phyloP scores from a whole-genome alignment of 1,140 invertebrate genomes.

The Pollicipes pollicipes region DNA sequence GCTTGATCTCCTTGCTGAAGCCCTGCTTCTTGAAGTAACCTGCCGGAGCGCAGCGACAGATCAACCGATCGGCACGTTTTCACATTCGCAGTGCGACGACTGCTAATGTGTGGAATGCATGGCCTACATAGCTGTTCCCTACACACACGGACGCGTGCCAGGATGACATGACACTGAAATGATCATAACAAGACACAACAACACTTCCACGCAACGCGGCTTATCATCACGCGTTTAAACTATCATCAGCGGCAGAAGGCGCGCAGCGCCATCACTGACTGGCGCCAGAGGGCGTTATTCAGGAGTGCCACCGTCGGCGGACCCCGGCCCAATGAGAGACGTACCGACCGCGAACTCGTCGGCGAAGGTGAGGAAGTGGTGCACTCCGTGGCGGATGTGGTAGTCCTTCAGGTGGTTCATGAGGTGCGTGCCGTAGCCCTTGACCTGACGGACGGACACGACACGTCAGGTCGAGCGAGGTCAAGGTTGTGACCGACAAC shows the following conservation, averaged over 20 bases:
- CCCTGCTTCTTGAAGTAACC: slow-evolving; percentile 98
- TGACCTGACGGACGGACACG: slow-evolving; percentile 25
- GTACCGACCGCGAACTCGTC: slow-evolving; percentile 88
- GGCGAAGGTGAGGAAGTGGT: slow-evolving; percentile 91
- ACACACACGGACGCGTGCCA: too few relatives aligned
- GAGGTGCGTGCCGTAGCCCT: slow-evolving; percentile 94
- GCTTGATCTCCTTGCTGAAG: slow-evolving; percentile 88
- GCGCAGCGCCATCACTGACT: too few relatives aligned
- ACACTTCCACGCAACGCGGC: too few relatives aligned
- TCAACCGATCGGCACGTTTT: too few relatives aligned
- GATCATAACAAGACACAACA: too few relatives aligned
- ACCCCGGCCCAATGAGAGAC: neutral
- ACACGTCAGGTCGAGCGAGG: neutral
- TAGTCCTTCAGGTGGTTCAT: slow-evolving; percentile 99
- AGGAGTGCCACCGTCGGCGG: neutral
- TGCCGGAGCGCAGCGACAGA: slow-evolving; percentile 21
- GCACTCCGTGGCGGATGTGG: slow-evolving; percentile 75
- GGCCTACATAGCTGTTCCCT: too few relatives aligned
- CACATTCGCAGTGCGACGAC: too few relatives aligned
- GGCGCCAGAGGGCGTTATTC: neutral
- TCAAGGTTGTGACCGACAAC: too few relatives aligned
- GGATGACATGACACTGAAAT: neutral
- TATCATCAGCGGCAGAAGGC: too few relatives aligned
- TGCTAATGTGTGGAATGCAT: too few relatives aligned
- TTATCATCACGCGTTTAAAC: too few relatives aligned